Percentiles rank a stretch among this genome's conserved stretches.
phyloP scores from a whole-genome alignment of 2,888 invertebrate genomes.

The Drosophila paranaensis region DNA sequence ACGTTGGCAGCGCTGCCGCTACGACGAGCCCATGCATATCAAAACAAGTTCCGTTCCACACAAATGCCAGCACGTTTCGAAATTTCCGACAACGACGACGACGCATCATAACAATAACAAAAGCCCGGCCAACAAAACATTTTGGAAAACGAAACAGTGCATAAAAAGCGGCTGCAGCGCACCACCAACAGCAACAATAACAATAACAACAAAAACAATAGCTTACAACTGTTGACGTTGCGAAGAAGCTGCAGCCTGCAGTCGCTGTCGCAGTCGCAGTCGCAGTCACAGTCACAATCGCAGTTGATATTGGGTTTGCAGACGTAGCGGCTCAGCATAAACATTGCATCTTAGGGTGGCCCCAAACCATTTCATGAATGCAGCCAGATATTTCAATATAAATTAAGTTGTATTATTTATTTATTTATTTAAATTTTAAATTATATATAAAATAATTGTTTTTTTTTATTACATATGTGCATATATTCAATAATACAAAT shows the following conservation, averaged over 20 bases:
- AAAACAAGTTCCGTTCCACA: conserved; percentile 78
- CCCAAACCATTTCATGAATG: conserved; percentile 9
- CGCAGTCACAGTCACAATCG: neutral
- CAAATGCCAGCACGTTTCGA: conserved; percentile 78
- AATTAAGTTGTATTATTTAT: too few species aligned
- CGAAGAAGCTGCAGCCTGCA: conserved; percentile 23
- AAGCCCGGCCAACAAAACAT: conserved; percentile 64
- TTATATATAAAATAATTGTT: neutral
- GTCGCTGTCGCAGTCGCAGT: neutral
- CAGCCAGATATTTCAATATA: too few species aligned
- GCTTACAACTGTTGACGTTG: conserved; percentile 35
- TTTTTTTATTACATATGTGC: too few species aligned
- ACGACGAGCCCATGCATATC: conserved; percentile 67
- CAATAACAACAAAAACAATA: conserved; percentile 38
- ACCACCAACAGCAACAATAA: conserved; percentile 20
- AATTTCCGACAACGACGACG: conserved; percentile 53
- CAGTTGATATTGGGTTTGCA: conserved; percentile 9
- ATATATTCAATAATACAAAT: too few species aligned
- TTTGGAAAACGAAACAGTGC: conserved; percentile 59
- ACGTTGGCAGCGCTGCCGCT: conserved; percentile 35
- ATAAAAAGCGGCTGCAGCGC: conserved; percentile 48
- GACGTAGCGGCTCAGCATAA: conserved; percentile 30
- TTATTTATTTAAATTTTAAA: too few species aligned
- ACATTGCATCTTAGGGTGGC: conserved; percentile 58
- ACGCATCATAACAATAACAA: conserved; percentile 78